Base-by-base conservation (phyloP, 23 tunicate genomes). In the Halocynthia roretzi region DNA sequence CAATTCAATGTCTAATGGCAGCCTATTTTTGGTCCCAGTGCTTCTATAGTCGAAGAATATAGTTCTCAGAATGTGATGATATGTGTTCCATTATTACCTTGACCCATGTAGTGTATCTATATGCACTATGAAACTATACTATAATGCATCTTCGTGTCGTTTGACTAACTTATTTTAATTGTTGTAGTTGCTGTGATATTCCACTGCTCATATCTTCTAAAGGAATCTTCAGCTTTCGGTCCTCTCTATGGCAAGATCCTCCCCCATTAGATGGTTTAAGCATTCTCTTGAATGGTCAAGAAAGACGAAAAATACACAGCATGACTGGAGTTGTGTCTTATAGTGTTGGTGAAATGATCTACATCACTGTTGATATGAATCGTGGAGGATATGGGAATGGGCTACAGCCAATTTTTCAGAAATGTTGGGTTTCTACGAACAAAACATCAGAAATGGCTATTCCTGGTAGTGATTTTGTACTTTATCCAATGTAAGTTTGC, bases 221-320 rank as follows among this genome's bases (percentile, higher is more conserved):
- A 20, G 70, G 70, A 65, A 48, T 65, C 19, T 65, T 65, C 31
- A 15, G 31, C 22, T 65, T 65, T 48, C 70, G 31, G 70, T 65
- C 70, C 15, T 20, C 48, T 48, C 0, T 65, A 65, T 65, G 70
- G 70, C 10, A 40, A 11, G 70, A 65, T 15, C 70, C 70, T 20
- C 70, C 70, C 15, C 48, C 48, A 9, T 20, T 65, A 65, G 31
- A 65, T 65, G 70, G 70, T 9, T 10, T 6, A 15, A 65, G 48
- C 10, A 15, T 10, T 20, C 70, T 65, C 10, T 10, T 15, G 22
- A 65, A 65, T 48, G 70, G 70, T 8, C 22, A 15, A 65, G 19
- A 11, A 11, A 11, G 70, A 48, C 22, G 48, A 11, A 40, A 48
- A 65, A 48, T 65, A 8, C 17, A 8, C 31, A 20, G 48, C 22